phyloP scores from a whole-genome alignment of 2,797 vertebrate genomes.

The Sebastes alutus region DNA sequence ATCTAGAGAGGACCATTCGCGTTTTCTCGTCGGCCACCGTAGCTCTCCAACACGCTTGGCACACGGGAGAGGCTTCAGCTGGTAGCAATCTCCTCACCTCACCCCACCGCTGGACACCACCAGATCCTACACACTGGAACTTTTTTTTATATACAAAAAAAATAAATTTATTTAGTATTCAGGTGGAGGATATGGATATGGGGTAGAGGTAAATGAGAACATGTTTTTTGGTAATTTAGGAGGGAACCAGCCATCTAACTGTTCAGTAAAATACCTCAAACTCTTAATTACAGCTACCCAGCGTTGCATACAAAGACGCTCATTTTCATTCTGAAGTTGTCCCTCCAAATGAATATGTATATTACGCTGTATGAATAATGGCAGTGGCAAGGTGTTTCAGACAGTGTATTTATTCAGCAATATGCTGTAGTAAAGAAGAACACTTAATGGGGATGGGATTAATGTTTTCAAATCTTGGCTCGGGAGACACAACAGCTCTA shows the following conservation, averaged over 20 bases:
- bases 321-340: constrained; percentile 1
- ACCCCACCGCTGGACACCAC: no score
- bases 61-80: no score
- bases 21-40: no score
- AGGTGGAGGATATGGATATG: background rate
- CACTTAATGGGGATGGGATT: constrained; percentile 41
- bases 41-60: no score
- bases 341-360: background rate
- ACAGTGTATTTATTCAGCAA: constrained; percentile 39
- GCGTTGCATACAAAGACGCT: background rate
- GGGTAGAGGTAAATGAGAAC: background rate
- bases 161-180: background rate
- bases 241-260: background rate
- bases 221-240: background rate
- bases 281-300: background rate
- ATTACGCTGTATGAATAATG: constrained; percentile 13
- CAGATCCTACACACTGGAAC: no score
- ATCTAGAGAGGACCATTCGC: no score
- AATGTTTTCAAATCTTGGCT: constrained; percentile 56
- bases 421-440: constrained; percentile 32
- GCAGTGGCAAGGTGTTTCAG: constrained; percentile 8
- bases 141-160: background rate
- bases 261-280: background rate
- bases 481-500: constrained; percentile 66
- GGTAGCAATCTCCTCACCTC: no score